Evolutionary conservation across 2,797 vertebrate species (phyloP).

Genomic region (Melanotaenia parkinsoni): DNA sequence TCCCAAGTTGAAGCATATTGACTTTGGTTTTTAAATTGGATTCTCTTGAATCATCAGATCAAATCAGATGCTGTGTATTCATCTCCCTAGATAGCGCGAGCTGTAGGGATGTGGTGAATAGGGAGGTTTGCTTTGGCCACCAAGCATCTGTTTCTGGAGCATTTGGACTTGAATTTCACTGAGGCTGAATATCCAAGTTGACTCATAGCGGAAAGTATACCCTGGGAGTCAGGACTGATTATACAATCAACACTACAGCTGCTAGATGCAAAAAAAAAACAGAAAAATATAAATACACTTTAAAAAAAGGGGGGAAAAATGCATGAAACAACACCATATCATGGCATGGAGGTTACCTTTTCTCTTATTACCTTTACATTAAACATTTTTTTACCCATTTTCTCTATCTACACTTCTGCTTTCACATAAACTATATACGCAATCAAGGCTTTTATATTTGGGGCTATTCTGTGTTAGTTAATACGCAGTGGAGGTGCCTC

Average conservation of each 20-base stretch:
- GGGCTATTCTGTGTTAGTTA: too few species aligned
- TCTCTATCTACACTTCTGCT: constrained; percentile 16
- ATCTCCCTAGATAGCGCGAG: constrained; percentile 37
- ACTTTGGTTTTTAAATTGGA: constrained; percentile 61
- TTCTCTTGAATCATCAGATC: constrained; percentile 50
- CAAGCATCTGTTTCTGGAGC: constrained; percentile 47
- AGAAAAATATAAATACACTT: neutral
- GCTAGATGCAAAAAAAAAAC: constrained; percentile 1
- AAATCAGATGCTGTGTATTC: constrained; percentile 45
- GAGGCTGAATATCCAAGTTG: constrained; percentile 25
- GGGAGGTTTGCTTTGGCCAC: constrained; percentile 28
- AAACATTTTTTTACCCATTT: neutral
- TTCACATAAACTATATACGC: neutral
- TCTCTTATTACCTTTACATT: neutral
- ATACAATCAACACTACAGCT: constrained; percentile 37
- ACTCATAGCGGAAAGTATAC: constrained; percentile 18
- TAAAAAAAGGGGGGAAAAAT: neutral
- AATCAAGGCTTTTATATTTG: too few species aligned
- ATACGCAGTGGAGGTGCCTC: too few species aligned
- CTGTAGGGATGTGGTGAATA: constrained; percentile 22
- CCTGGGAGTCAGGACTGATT: constrained; percentile 26
- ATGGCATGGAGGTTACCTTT: neutral
- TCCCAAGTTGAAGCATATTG: constrained; percentile 48
- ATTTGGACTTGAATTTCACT: constrained; percentile 44
- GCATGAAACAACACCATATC: neutral